These are phyloP conservation scores for Lordiphosa collinella DNA, from an alignment of 1,140 invertebrate species.

Conservation along the genomic window DNA sequence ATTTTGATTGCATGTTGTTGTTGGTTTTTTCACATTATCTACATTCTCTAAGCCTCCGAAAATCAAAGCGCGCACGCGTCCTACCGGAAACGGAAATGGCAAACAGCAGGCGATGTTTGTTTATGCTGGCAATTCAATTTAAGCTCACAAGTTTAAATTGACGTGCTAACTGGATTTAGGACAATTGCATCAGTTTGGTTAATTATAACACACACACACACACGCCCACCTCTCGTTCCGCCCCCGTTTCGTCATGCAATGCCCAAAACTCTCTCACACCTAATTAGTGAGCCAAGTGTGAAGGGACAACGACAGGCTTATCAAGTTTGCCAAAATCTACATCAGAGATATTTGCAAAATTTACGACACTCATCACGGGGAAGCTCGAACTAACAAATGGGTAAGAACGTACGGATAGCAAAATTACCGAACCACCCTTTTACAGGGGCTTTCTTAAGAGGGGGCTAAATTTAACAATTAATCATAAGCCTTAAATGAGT, in stretches of 20 bases:
- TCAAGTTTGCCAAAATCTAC: slow-evolving; percentile 31
- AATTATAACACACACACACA: slow-evolving; percentile 21
- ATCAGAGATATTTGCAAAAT: slow-evolving; percentile 40
- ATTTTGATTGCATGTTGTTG: slow-evolving; percentile 15
- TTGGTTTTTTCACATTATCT: slow-evolving; percentile 11
- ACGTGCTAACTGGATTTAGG: slow-evolving; percentile 23
- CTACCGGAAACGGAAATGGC: slow-evolving; percentile 45
- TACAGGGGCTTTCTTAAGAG: neutral
- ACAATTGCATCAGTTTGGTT: slow-evolving; percentile 23
- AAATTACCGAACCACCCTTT: slow-evolving; percentile 3
- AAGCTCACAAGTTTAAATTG: slow-evolving; percentile 27
- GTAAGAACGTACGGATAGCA: neutral
- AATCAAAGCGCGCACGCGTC: slow-evolving; percentile 42
- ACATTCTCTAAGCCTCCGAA: slow-evolving; percentile 8
- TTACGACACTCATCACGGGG: slow-evolving; percentile 27
- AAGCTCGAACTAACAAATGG: slow-evolving; percentile 5
- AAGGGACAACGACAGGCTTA: slow-evolving; percentile 18
- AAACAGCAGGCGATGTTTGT: slow-evolving; percentile 43
- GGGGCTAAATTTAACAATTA: neutral
- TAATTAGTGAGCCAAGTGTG: slow-evolving; percentile 23
- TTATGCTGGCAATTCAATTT: slow-evolving; percentile 37
- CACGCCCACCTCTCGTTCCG: neutral
- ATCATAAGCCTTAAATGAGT: neutral
- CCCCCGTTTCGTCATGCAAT: neutral
- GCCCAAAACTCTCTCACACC: slow-evolving; percentile 13